A percentile compares a stretch with the other conserved stretches of the same genome.
These are phyloP conservation scores for Coenobita brevimanus DNA, from an alignment of 1,140 invertebrate genomes.

Conservation along the genomic window DNA sequence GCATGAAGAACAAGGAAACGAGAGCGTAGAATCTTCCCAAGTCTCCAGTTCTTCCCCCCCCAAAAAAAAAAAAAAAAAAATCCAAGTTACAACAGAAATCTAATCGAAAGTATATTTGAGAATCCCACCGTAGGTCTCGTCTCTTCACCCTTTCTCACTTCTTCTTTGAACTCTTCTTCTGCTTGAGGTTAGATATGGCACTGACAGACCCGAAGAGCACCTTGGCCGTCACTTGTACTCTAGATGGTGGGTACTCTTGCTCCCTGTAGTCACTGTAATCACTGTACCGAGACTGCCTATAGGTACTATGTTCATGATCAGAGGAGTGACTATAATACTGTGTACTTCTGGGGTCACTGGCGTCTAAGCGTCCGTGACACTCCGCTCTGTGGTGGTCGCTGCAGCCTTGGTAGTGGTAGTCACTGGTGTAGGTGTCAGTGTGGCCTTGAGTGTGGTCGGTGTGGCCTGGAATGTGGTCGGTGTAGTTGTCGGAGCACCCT, in stretches of 20 bases:
- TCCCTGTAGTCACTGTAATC: constrained; percentile 10
- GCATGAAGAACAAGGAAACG: no score
- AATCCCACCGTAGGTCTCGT: no score
- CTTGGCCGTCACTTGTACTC: constrained; percentile 56
- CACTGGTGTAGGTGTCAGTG: neutral
- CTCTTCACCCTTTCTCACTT: neutral
- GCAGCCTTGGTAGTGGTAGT: constrained; percentile 10
- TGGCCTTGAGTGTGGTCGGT: neutral
- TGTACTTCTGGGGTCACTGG: neutral
- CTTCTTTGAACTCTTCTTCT: constrained; percentile 46
- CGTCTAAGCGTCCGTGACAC: neutral
- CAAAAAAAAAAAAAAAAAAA: no score
- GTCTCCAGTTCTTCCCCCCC: no score
- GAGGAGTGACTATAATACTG: constrained; percentile 6
- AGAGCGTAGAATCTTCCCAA: no score
- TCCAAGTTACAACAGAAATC: no score
- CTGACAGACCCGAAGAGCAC: constrained; percentile 55
- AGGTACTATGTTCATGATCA: neutral
- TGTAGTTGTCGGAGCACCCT: no score
- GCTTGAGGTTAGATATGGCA: constrained; percentile 60
- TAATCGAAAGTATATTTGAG: no score
- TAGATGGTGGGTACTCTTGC: constrained; percentile 36
- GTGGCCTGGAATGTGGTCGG: no score
- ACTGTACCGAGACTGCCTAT: constrained; percentile 20
- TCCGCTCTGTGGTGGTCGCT: neutral